Evolutionary conservation across 2,113 vertebrate genomes (phyloP), one percentile per base, ranked within the genome.

Genomic region (Tachycineta bicolor): DNA sequence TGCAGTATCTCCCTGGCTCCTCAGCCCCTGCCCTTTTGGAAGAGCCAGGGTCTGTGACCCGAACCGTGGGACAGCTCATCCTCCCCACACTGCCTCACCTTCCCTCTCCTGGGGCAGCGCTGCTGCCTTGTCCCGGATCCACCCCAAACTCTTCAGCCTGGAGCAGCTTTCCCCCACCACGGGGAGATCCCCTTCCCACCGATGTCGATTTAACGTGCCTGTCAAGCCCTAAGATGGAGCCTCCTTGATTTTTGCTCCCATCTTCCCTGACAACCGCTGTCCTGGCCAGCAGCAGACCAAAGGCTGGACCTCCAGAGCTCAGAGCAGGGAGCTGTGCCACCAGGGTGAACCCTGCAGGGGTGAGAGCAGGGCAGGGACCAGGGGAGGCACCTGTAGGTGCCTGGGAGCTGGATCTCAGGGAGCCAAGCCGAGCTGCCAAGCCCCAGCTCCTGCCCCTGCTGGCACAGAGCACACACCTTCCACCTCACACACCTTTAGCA

Each of bases 21-120:
- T 52, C 56, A 10, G 14, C 33, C 23, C 75, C 47, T 4, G 23
- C 4, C 18, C n/a, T 19, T 44, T 9, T 28, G 34, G 31, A 7
- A 12, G 29, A 26, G 2, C 4, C 28, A 20, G 43, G 50, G 18
- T 19, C 43, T 37, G 0, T 19, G 33, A 10, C 68, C 77, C 59
- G 28, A 18, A 9, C 10, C 3, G 3, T 4, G 59, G 50, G 37
- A 25, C 55, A 47, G 16, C 19, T 16, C 60, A 63, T 62, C 82
- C 56, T 50, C 41, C 9, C 13, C 69, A 5, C 44, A 6, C 26
- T 5, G 21, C 0, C 0, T 15, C 50, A 29, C 3, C 44, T 28
- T 14, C 64, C 63, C 58, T 19, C 34, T 13, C 77, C 2, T 0
- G 0, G 71, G 73, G 25, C 56, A 59, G 26, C 0, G 0, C 39